These are phyloP conservation scores for Aculops lycopersici DNA, from an alignment of 1,140 invertebrate species.

Conservation along the genomic window DNA sequence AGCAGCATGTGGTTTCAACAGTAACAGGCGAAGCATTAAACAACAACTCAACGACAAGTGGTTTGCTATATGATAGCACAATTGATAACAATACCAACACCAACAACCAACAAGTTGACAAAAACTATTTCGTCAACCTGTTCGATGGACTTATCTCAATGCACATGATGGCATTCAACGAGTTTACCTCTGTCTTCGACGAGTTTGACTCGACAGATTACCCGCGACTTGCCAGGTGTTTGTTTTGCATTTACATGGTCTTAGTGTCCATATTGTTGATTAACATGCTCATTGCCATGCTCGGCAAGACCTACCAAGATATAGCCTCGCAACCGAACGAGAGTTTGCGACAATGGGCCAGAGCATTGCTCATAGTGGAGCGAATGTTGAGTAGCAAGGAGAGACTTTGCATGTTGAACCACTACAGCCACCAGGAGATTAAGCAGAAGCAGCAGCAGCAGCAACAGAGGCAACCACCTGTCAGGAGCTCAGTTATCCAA, in stretches of 20 bases:
- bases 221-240: slow-evolving; percentile 51
- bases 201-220: slow-evolving; percentile 58
- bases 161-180: slow-evolving; percentile 88
- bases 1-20: neutral
- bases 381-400: neutral
- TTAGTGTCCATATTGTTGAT: slow-evolving; percentile 74
- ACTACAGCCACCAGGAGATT: neutral
- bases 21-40: too few species aligned
- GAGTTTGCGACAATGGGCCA: slow-evolving; percentile 86
- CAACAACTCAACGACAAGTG: too few species aligned
- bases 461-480: too few species aligned
- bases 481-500: too few species aligned
- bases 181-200: slow-evolving; percentile 70
- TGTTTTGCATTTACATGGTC: slow-evolving; percentile 82
- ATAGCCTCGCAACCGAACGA: slow-evolving; percentile 87
- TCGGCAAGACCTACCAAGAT: slow-evolving; percentile 87
- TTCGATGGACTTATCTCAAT: slow-evolving; percentile 77
- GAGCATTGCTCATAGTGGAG: slow-evolving; percentile 83
- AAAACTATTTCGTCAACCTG: slow-evolving; percentile 21
- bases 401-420: neutral
- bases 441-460: too few species aligned
- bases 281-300: slow-evolving; percentile 98
- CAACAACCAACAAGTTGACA: slow-evolving; percentile 12
- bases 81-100: slow-evolving; percentile 62
- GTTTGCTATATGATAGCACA: slow-evolving; percentile 29